Conservation (phyloP, 2,113 vertebrate species). For the Urocitellus parryii region DNA sequence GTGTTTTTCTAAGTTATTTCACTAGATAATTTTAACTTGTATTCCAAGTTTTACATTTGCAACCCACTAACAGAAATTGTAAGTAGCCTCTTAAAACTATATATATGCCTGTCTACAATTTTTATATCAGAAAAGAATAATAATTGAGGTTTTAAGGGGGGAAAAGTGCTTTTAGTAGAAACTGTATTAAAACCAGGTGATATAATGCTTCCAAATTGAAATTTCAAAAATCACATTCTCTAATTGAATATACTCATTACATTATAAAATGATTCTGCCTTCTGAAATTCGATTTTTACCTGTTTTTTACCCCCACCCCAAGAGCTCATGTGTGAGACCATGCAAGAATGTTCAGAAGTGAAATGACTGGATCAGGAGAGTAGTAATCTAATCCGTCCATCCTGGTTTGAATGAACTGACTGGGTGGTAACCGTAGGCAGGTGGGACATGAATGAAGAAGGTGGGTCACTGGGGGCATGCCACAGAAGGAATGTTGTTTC, state of each 20-base stretch:
- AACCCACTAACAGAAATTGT: not conserved
- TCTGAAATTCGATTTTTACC: not conserved
- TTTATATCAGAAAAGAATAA: not conserved
- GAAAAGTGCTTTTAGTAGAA: not conserved
- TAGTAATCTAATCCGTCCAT: too few relatives aligned
- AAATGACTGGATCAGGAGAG: too few relatives aligned
- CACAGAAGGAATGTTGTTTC: too few relatives aligned
- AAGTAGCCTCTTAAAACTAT: not conserved
- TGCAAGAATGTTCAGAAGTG: too few relatives aligned
- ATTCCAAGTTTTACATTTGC: not conserved
- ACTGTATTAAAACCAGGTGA: not conserved
- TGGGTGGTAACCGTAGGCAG: too few relatives aligned
- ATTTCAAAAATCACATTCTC: not conserved
- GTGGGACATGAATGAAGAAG: too few relatives aligned
- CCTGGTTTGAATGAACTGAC: too few relatives aligned
- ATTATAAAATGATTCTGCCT: not conserved
- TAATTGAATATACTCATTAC: conserved; percentile 19
- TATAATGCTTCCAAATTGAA: not conserved
- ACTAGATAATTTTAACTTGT: not conserved
- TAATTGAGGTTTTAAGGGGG: not conserved
- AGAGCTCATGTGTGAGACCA: too few relatives aligned
- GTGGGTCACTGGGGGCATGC: too few relatives aligned
- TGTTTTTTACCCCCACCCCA: too few relatives aligned
- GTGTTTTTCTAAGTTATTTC: not conserved
- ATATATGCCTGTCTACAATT: not conserved